These are phyloP conservation scores for Diadema setosum DNA, from an alignment of 35 echinoderm and acorn worm genomes.

Conservation along the genomic window DNA sequence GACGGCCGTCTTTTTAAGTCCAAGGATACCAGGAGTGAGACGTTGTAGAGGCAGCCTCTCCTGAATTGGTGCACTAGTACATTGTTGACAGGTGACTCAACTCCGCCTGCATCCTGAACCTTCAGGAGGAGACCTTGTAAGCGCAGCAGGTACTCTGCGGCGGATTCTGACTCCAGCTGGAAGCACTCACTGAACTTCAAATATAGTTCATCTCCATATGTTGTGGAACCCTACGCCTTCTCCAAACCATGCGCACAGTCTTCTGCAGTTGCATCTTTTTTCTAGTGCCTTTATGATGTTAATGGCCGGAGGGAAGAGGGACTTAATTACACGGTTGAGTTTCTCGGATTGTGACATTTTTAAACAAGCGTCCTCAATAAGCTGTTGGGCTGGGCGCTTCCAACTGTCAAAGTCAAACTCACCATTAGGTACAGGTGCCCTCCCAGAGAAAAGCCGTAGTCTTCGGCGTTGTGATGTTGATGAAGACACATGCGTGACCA, in stretches of 20 bases:
- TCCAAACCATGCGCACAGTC: neutral
- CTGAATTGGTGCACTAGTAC: neutral
- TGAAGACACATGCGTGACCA: neutral
- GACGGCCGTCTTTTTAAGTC: conserved; percentile 2
- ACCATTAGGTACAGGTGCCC: conserved; percentile 17
- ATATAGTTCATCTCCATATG: neutral
- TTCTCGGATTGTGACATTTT: neutral
- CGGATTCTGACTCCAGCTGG: neutral
- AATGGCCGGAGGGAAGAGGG: conserved; percentile 37
- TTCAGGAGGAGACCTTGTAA: neutral
- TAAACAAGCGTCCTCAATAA: neutral
- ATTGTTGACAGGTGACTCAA: neutral
- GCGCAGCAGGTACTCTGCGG: neutral
- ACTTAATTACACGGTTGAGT: neutral
- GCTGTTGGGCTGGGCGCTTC: conserved; percentile 37
- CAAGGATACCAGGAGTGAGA: neutral
- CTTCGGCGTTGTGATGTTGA: neutral
- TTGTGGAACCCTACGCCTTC: neutral
- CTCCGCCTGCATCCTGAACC: neutral
- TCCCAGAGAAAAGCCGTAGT: conserved; percentile 41
- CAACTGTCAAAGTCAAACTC: conserved; percentile 38
- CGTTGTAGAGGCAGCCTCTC: conserved; percentile 1
- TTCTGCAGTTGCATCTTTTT: too few species aligned
- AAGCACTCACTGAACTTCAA: neutral
- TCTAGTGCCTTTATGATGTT: neutral